Evolutionary conservation across 2,888 invertebrate genomes (phyloP), one percentile per base, ranked within the genome.

Genomic region (Macaria notata): DNA sequence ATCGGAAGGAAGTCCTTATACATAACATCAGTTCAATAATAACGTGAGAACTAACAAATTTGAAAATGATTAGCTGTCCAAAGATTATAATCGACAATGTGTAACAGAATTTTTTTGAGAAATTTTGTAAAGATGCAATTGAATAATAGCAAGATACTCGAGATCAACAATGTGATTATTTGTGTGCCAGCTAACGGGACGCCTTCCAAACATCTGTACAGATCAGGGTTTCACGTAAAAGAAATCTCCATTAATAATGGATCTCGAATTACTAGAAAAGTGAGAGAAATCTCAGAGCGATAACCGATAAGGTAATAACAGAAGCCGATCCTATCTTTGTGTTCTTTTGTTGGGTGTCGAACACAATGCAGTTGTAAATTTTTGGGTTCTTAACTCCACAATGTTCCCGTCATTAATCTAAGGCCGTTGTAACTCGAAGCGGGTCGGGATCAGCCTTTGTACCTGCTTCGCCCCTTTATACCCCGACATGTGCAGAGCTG

Each of bases 311-410:
- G 87, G 87, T 83, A 87, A 88, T 89, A 88, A 84, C 90, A 88
- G 90, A 79, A 90, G 90, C 88, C 76, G 87, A 86, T 88, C 82
- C 80, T 78, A 81, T 86, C 88, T 84, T 89, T 90, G 86, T 88
- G 76, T 76, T 68, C 86, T 79, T 82, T 91, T 89, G 87, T 89
- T 83, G 65, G 61, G 66, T 65, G 68, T 67, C 61, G 66, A 76
- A 75, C 64, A 90, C 90, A 91, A 91, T 88, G 84, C 84, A 88
- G 88, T 90, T 90, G 90, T 90, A 88, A 90, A 88, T 89, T 88
- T 88, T 89, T 88, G 86, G 88, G 88, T 84, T 88, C 88, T 89
- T 86, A 88, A 88, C 87, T 88, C 84, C 82, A 84, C 86, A 86
- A 87, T 85, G 83, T 86, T 88, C 86, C 83, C 86, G 86, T 81